These are phyloP conservation scores for Tinamus major DNA, from an alignment of 2,797 vertebrate species.

Conservation along the genomic window DNA sequence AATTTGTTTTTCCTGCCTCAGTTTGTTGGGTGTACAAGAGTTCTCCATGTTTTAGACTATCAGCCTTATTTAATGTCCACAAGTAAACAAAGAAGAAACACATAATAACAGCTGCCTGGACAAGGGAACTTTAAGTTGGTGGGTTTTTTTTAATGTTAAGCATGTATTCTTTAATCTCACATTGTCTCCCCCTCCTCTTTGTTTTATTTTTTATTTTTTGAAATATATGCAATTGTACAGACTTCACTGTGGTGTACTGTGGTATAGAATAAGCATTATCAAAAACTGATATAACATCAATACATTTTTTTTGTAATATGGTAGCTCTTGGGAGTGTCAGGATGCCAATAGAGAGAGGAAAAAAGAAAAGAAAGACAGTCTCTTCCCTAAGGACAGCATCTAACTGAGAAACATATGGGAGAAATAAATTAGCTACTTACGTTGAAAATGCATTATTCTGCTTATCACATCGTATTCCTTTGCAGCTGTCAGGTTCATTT, in stretches of 20 bases:
- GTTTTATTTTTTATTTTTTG: neutral
- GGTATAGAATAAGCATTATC: neutral
- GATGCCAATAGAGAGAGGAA: neutral
- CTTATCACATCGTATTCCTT: conserved; percentile 89
- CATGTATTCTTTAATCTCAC: neutral
- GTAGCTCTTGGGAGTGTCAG: neutral
- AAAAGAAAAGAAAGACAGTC: accelerated
- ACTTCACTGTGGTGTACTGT: neutral
- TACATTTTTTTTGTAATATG: neutral
- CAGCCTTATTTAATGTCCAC: neutral
- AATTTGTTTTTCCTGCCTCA: neutral
- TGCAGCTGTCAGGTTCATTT: conserved; percentile 80
- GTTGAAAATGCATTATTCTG: conserved; percentile 99
- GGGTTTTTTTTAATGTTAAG: neutral
- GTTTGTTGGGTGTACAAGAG: neutral
- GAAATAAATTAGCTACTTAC: conserved; percentile 80
- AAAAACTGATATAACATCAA: neutral
- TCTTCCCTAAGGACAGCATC: neutral
- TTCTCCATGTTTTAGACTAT: neutral
- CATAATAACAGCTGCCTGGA: neutral
- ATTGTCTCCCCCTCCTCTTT: neutral
- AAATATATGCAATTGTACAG: neutral
- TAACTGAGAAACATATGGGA: neutral
- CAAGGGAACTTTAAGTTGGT: neutral
- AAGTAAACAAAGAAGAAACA: neutral